These are phyloP conservation scores for Tetranychus urticae DNA, from an alignment of 1,140 invertebrate species.

Conservation along the genomic window DNA sequence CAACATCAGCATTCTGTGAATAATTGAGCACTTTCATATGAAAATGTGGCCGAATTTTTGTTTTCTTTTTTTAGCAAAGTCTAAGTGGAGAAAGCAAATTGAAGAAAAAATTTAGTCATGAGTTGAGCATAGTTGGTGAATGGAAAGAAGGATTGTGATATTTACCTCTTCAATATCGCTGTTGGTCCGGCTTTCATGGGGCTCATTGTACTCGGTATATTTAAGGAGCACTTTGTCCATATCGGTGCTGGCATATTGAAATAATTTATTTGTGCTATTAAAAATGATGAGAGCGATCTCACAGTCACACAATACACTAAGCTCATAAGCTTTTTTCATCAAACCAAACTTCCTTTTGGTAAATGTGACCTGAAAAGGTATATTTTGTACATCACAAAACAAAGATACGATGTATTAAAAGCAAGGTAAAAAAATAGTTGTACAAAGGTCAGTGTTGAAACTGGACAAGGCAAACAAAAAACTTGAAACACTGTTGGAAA, in stretches of 20 bases:
- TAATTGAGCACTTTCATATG: too few relatives aligned
- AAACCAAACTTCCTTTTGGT: constrained; percentile 98
- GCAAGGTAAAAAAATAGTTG: not conserved
- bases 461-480: not conserved
- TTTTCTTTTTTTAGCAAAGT: too few relatives aligned
- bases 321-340: constrained; percentile 99
- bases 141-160: too few relatives aligned
- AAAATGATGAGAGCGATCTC: constrained; percentile 99
- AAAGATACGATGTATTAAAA: not conserved
- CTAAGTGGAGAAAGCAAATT: too few relatives aligned
- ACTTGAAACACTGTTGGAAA: not conserved
- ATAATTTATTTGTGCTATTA: constrained; percentile 95
- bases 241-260: constrained; percentile 96
- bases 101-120: too few relatives aligned
- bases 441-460: not conserved
- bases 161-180: constrained; percentile 82
- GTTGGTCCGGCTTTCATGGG: constrained; percentile 96
- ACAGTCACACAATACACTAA: constrained; percentile 96
- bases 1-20: too few relatives aligned
- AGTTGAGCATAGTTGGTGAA: too few relatives aligned
- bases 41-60: too few relatives aligned
- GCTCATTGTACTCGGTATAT: constrained; percentile 99
- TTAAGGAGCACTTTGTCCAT: constrained; percentile 99
- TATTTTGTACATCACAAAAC: not conserved
- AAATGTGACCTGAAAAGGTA: constrained; percentile 71